phyloP scores from a whole-genome alignment of 2,797 vertebrate genomes.

The Phylloscopus collybita region DNA sequence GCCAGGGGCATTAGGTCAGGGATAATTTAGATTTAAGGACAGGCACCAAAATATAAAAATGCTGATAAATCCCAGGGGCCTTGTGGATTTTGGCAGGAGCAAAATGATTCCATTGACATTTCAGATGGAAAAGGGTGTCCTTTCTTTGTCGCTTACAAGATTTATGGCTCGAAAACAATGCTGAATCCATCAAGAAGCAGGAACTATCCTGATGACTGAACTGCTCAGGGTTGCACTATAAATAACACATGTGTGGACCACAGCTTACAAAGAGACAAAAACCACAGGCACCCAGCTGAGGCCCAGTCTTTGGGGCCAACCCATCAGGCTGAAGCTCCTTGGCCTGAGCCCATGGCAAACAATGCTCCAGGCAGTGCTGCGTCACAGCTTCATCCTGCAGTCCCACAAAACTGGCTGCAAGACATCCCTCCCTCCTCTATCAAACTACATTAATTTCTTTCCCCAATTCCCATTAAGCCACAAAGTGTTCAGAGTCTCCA shows the following conservation, averaged over 20 bases:
- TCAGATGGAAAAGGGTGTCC: background rate
- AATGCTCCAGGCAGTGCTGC: background rate
- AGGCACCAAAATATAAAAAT: background rate
- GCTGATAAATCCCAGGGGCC: background rate
- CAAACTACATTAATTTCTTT: background rate
- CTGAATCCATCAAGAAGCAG: conserved; percentile 17
- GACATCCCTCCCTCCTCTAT: background rate
- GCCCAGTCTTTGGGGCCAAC: background rate
- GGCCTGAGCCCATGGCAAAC: background rate
- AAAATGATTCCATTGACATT: background rate
- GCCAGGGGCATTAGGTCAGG: background rate
- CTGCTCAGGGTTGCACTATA: background rate
- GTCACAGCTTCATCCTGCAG: background rate
- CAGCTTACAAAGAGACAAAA: conserved; percentile 6
- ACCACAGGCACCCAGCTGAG: conserved; percentile 28
- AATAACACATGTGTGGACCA: conserved; percentile 14
- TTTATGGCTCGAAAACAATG: background rate
- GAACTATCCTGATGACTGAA: background rate
- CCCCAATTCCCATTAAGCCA: background rate
- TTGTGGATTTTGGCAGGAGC: background rate
- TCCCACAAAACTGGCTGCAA: background rate
- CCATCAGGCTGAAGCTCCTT: conserved; percentile 4
- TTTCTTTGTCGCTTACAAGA: background rate
- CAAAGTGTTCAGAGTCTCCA: background rate
- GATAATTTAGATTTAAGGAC: background rate